These are phyloP conservation scores for Oryzias dopingdopingensis DNA, from an alignment of 2,797 vertebrate species.

Conservation along the genomic window DNA sequence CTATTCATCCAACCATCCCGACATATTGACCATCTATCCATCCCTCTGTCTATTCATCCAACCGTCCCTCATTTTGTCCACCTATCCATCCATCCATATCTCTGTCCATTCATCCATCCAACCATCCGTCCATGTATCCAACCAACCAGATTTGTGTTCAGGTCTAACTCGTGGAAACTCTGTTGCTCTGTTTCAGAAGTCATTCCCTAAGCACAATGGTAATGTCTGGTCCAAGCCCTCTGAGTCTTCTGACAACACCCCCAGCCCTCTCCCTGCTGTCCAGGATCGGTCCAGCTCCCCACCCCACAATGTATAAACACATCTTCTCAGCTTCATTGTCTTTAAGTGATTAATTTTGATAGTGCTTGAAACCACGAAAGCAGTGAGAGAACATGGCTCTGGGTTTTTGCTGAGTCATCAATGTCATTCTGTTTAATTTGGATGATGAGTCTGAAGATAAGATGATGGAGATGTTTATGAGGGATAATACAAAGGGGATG, in stretches of 20 bases:
- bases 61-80: background rate
- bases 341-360: too few relatives aligned
- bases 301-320: constrained; percentile 39
- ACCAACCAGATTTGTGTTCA: too few relatives aligned
- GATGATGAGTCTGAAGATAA: too few relatives aligned
- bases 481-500: too few relatives aligned
- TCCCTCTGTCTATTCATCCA: background rate
- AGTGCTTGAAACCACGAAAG: too few relatives aligned
- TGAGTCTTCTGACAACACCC: constrained; percentile 93
- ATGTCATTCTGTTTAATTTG: too few relatives aligned
- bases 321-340: too few relatives aligned
- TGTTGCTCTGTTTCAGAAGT: constrained; percentile 79
- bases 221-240: constrained; percentile 94
- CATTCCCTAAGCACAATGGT: constrained; percentile 88
- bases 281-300: constrained; percentile 66
- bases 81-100: background rate
- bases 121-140: too few relatives aligned
- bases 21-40: background rate
- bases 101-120: background rate
- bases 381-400: too few relatives aligned
- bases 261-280: constrained; percentile 87
- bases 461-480: too few relatives aligned
- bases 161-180: background rate
- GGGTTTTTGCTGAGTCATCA: too few relatives aligned
- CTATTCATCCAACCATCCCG: background rate